Evolutionary conservation across 1,140 invertebrate genomes (phyloP).

Genomic region (Octopus sinensis): DNA sequence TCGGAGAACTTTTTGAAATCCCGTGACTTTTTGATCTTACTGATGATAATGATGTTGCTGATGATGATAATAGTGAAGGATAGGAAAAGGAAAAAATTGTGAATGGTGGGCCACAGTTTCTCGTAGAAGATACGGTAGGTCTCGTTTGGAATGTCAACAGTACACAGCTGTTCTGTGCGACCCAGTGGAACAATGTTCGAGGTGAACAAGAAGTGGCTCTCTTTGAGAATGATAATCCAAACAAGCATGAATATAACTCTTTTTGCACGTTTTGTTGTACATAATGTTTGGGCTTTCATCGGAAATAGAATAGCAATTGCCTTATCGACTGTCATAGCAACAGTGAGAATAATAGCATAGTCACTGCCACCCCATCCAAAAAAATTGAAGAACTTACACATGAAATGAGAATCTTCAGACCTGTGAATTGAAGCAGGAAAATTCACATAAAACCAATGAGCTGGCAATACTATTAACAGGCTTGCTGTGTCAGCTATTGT

Average conservation of each 20-base stretch:
- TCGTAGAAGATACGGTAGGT: conserved; percentile 33
- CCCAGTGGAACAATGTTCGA: conserved; percentile 37
- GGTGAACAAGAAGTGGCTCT: conserved; percentile 41
- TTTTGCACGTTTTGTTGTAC: conserved; percentile 36
- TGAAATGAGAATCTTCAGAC: conserved; percentile 23
- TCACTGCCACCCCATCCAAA: conserved; percentile 44
- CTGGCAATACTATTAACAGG: conserved; percentile 35
- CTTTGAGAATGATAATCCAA: conserved; percentile 33
- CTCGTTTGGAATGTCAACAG: conserved; percentile 26
- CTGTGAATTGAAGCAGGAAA: conserved; percentile 36
- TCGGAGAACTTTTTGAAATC: conserved; percentile 11
- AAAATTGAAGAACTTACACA: conserved; percentile 49
- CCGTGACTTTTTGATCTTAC: conserved; percentile 27
- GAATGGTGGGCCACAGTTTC: conserved; percentile 38
- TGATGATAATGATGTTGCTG: conserved; percentile 33
- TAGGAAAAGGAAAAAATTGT: conserved; percentile 29
- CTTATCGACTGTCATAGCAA: conserved; percentile 41
- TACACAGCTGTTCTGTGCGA: conserved; percentile 38
- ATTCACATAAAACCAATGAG: conserved; percentile 44
- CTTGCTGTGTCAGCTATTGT: conserved; percentile 38
- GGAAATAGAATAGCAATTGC: conserved; percentile 40
- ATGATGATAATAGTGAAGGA: conserved; percentile 36
- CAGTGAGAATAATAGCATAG: conserved; percentile 38
- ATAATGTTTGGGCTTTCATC: conserved; percentile 25
- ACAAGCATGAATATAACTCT: conserved; percentile 24